phyloP scores from a whole-genome alignment of 2,888 invertebrate genomes.

The Epirrhoe alternata region DNA sequence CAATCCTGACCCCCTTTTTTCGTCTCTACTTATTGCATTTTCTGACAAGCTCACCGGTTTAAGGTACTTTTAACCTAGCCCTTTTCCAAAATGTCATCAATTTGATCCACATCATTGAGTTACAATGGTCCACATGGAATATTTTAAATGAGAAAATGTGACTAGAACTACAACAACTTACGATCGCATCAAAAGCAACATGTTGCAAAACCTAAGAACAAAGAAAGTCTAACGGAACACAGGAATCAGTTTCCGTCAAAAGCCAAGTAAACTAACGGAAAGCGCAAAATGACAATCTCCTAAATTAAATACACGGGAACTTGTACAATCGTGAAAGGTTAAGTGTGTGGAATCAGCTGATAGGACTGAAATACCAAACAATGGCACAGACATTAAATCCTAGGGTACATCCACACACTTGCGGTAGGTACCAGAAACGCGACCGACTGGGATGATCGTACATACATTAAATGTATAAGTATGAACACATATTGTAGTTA shows the following conservation, averaged over 20 bases:
- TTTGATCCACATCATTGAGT: too few species aligned
- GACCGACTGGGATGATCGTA: background rate
- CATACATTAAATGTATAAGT: too few species aligned
- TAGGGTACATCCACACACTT: conserved; percentile 15
- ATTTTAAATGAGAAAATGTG: too few species aligned
- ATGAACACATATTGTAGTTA: too few species aligned
- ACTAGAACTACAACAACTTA: background rate
- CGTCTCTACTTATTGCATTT: too few species aligned
- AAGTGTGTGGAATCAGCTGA: conserved; percentile 74
- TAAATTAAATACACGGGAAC: conserved; percentile 45
- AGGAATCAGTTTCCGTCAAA: conserved; percentile 33
- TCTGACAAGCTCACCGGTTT: too few species aligned
- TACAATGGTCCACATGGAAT: too few species aligned
- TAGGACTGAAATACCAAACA: conserved; percentile 80
- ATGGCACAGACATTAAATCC: conserved; percentile 64
- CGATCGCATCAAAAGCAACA: background rate
- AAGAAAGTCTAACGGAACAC: conserved; percentile 13
- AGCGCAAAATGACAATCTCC: conserved; percentile 40
- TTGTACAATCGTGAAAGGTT: conserved; percentile 80
- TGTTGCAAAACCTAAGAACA: conserved; percentile 22
- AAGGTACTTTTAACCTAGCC: too few species aligned
- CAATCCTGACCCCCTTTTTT: too few species aligned
- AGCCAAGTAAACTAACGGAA: conserved; percentile 29
- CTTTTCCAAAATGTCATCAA: too few species aligned
- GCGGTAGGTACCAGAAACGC: background rate